Evolutionary conservation across 2,797 vertebrate genomes (phyloP).

Genomic region (Lagocephalus sceleratus): DNA sequence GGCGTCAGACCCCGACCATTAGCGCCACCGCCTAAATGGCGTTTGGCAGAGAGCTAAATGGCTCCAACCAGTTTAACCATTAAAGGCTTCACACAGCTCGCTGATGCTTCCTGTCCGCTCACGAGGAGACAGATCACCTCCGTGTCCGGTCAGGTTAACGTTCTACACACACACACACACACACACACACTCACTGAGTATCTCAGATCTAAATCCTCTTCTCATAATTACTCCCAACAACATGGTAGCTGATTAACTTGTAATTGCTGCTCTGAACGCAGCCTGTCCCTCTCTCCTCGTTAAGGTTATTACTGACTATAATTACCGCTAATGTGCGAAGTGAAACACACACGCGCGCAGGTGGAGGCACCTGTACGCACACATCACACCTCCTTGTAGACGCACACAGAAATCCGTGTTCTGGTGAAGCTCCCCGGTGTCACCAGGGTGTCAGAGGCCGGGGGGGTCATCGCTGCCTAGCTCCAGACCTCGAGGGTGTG

Average conservation of each 20-base stretch:
- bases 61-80: conserved; percentile 56
- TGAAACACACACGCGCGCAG: conserved; percentile 71
- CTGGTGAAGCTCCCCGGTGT: too few species aligned
- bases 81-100: conserved; percentile 32
- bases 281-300: conserved; percentile 96
- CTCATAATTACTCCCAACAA: conserved; percentile 96
- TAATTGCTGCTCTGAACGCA: conserved; percentile 96
- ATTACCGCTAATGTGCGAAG: conserved; percentile 99
- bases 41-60: conserved; percentile 56
- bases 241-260: conserved; percentile 99
- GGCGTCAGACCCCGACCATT: conserved; percentile 58
- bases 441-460: too few species aligned
- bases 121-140: too few species aligned
- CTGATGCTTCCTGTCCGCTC: too few species aligned
- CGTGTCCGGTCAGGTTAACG: too few species aligned
- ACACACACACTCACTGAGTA: conserved; percentile 52
- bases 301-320: conserved; percentile 95
- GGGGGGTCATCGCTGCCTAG: too few species aligned
- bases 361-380: conserved; percentile 52
- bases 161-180: conserved; percentile 7
- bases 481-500: conserved; percentile 14
- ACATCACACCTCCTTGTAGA: too few species aligned
- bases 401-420: too few species aligned
- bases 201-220: conserved; percentile 76
- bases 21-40: conserved; percentile 58